Percentiles rank a stretch among this genome's conserved stretches.
Conservation (phyloP, 2,113 vertebrate genomes). For the Crypturellus undulatus region DNA sequence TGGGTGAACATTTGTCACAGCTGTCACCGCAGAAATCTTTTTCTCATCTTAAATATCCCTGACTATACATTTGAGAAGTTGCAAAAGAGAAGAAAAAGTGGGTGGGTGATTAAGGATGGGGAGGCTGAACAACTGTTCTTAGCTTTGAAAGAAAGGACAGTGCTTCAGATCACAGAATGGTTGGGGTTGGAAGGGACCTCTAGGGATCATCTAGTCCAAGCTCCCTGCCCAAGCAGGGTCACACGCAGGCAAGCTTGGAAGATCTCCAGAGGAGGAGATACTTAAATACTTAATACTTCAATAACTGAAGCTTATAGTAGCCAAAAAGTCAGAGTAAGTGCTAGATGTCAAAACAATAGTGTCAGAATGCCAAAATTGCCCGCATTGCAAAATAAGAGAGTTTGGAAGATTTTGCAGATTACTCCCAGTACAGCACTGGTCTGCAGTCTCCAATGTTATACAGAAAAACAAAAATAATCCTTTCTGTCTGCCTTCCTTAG, state of each 20-base stretch:
- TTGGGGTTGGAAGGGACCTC: too few relatives aligned
- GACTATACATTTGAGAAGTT: not conserved
- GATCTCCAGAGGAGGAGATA: too few relatives aligned
- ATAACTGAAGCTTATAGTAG: not conserved
- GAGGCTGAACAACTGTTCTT: not conserved
- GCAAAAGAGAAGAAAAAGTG: not conserved
- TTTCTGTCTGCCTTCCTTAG: not conserved
- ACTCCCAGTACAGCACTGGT: not conserved
- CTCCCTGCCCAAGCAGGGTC: too few relatives aligned
- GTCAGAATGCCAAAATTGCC: not conserved
- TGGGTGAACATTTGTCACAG: conserved; percentile 35
- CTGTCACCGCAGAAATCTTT: not conserved
- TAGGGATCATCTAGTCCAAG: too few relatives aligned
- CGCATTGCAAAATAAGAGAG: not conserved
- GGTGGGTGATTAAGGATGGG: not conserved
- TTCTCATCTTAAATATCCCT: not conserved
- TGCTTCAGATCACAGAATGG: too few relatives aligned
- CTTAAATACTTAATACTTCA: not conserved
- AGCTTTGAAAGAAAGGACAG: not conserved
- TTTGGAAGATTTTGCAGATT: not conserved
- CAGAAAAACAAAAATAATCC: not conserved
- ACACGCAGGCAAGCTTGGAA: too few relatives aligned
- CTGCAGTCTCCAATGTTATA: not conserved
- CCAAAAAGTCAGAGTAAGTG: not conserved
- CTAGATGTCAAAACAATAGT: not conserved